Evolutionary conservation across 2,888 invertebrate species (phyloP), one percentile per base, ranked within the genome.

Genomic region (Lobophora halterata): DNA sequence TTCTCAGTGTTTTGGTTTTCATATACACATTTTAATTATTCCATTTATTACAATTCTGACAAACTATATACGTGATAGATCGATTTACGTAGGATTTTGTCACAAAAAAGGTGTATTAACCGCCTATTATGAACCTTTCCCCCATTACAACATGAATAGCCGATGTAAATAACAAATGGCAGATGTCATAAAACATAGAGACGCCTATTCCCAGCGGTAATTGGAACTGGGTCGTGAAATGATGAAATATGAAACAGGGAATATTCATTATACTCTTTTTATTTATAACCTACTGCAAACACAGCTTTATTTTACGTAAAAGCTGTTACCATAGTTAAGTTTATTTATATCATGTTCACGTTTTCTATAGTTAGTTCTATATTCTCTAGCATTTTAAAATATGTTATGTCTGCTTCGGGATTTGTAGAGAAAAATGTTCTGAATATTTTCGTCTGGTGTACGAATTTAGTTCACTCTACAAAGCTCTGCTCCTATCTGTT

Each of bases 401-500:
- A n/a, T n/a, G n/a, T n/a, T n/a, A n/a, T n/a, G n/a, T n/a, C n/a
- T n/a, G n/a, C n/a, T n/a, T n/a, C n/a, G n/a, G n/a, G n/a, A n/a
- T n/a, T n/a, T n/a, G n/a, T n/a, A n/a, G n/a, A n/a, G n/a, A 21
- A 24, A 24, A 29, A 24, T 3, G n/a, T 5, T 29, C 8, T 18
- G 18, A 6, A 16, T 9, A 23, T 3, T 0, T 23, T 23, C 11
- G 23, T 23, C 5, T 5, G 7, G 7, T 20, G 3, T 7, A 13
- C 12, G 5, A 23, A 10, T 31, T 23, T 13, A 23, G 6, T 30
- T 36, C 5, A 21, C 14, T 9, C 18, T 11, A 28, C 27, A 17
- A 26, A 5, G 17, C 9, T 32, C 17, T 32, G 13, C 7, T 18
- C 34, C 47, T 41, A 39, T 49, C 31, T 55, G 55, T 56, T 55